Conservation (phyloP, 2,113 vertebrate species). For the Sigmodon hispidus region DNA sequence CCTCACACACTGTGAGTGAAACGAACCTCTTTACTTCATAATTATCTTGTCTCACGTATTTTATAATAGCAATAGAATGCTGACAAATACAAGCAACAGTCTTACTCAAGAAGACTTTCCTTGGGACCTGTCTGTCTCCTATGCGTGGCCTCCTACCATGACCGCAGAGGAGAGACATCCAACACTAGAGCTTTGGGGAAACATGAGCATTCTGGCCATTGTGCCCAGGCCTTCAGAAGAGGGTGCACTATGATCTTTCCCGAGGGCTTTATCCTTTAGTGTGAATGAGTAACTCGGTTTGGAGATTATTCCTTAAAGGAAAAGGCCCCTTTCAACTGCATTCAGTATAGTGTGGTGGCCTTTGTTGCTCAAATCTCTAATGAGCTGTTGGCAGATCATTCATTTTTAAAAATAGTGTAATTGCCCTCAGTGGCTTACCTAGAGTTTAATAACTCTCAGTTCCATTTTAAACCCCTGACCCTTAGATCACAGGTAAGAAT, state of each 20-base stretch:
- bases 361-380: constrained; percentile 11
- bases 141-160: neutral
- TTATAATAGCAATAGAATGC: neutral
- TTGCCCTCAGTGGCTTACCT: constrained; percentile 10
- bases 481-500: neutral
- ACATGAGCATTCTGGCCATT: neutral
- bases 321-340: too few species aligned
- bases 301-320: neutral
- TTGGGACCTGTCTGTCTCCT: neutral
- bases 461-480: neutral
- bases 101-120: neutral
- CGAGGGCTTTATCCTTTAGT: neutral
- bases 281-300: neutral
- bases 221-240: neutral
- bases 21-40: neutral
- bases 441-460: constrained; percentile 21
- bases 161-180: neutral
- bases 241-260: neutral
- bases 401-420: neutral
- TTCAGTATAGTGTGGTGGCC: neutral
- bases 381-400: neutral
- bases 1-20: neutral
- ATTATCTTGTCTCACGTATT: neutral
- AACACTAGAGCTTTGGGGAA: neutral
- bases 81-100: neutral